A percentile compares a stretch with the other conserved stretches of the same genome.
Conservation (phyloP, 2,797 vertebrate genomes). For the Melanotaenia nigrans region DNA sequence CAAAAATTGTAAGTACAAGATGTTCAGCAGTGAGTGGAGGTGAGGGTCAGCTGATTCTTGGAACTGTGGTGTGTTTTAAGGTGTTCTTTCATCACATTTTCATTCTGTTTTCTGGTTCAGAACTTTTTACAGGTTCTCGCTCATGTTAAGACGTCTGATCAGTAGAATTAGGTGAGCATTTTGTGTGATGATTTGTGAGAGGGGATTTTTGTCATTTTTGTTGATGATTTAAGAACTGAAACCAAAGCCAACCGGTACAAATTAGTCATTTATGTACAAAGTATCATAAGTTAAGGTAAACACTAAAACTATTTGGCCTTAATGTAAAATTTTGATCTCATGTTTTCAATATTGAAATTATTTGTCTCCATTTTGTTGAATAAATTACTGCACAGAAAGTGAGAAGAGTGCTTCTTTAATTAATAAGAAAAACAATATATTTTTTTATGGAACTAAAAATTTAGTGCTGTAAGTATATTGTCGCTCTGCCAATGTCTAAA, state of each 20-base stretch:
- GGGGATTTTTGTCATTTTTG: background rate
- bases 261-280: background rate
- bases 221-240: conserved; percentile 9
- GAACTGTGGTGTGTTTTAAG: conserved; percentile 1
- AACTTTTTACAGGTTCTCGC: background rate
- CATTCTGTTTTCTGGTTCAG: background rate
- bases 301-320: conserved; percentile 32
- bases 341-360: conserved; percentile 36
- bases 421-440: no score
- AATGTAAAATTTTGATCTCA: conserved; percentile 29
- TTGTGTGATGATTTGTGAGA: background rate
- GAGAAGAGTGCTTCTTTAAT: background rate
- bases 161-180: background rate
- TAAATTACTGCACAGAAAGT: conserved; percentile 38
- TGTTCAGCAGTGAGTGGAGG: conserved; percentile 13
- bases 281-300: conserved; percentile 19
- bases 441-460: no score
- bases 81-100: background rate
- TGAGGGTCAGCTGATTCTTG: background rate
- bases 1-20: background rate
- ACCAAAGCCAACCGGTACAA: background rate
- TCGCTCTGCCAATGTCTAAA: background rate
- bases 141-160: background rate
- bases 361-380: conserved; percentile 44
- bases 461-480: background rate